Evolutionary conservation across 2,797 vertebrate species (phyloP).

Genomic region (Syngnathus rostellatus): DNA sequence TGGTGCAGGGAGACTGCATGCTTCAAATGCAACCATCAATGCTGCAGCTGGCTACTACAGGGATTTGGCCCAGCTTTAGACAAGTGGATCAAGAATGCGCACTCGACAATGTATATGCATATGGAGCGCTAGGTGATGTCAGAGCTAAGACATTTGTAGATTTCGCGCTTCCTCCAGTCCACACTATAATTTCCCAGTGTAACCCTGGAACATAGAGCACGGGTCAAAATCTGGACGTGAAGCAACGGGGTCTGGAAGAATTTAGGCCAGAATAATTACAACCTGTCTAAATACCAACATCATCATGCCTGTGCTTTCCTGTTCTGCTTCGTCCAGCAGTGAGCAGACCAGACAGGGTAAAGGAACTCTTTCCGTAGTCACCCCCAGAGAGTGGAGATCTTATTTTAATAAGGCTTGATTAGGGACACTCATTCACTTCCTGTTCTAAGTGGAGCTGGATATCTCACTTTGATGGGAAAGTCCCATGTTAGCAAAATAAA

Average conservation of each 20-base stretch:
- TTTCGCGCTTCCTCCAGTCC: slow-evolving; percentile 22
- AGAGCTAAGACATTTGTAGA: slow-evolving; percentile 40
- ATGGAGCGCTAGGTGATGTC: slow-evolving; percentile 45
- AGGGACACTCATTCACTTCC: slow-evolving; percentile 35
- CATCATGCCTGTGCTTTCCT: slow-evolving; percentile 26
- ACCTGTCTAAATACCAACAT: slow-evolving; percentile 56
- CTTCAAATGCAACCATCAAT: slow-evolving; percentile 45
- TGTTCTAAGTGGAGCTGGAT: slow-evolving; percentile 22
- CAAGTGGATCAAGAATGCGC: slow-evolving; percentile 15
- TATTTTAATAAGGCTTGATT: slow-evolving; percentile 49
- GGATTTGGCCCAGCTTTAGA: slow-evolving; percentile 37
- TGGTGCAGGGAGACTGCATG: slow-evolving; percentile 24
- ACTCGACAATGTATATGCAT: slow-evolving; percentile 19
- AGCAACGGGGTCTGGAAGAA: slow-evolving; percentile 58
- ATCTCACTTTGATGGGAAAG: slow-evolving; percentile 44
- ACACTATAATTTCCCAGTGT: slow-evolving; percentile 45
- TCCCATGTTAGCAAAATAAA: slow-evolving; percentile 9
- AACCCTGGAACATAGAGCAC: slow-evolving; percentile 45
- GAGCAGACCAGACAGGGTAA: slow-evolving; percentile 35
- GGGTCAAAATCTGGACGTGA: slow-evolving; percentile 43
- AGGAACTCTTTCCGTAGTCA: slow-evolving; percentile 44
- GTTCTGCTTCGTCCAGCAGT: slow-evolving; percentile 21
- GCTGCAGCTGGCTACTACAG: slow-evolving; percentile 41
- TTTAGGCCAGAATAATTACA: slow-evolving; percentile 62
- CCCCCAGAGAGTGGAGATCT: slow-evolving; percentile 42